Conservation (phyloP, 1,140 invertebrate genomes). For the Limonius californicus region DNA sequence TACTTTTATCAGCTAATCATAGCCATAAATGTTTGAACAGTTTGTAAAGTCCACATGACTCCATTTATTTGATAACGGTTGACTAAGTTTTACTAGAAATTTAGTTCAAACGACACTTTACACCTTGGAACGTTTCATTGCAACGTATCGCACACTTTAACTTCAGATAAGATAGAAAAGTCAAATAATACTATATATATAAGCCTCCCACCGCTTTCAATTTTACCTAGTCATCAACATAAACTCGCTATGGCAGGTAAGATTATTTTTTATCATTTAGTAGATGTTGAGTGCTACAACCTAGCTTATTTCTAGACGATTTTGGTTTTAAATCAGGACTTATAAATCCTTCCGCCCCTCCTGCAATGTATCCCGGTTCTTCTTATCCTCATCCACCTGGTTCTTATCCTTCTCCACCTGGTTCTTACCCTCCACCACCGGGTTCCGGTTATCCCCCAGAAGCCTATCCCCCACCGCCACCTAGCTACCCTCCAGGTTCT, state of each 20-base stretch:
- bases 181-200: background rate
- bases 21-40: no score
- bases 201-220: background rate
- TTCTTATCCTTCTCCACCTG: background rate
- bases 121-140: no score
- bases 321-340: constrained; percentile 1
- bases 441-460: background rate
- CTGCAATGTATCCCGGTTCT: background rate
- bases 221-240: background rate
- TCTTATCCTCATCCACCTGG: background rate
- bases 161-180: background rate
- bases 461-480: background rate
- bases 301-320: constrained; percentile 1
- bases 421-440: background rate
- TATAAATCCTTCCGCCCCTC: background rate
- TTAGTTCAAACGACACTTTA: no score
- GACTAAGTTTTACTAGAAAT: no score
- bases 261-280: background rate
- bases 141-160: no score
- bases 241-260: background rate
- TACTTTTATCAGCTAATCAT: no score
- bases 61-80: no score
- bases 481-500: background rate
- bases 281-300: background rate
- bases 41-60: no score